Base-by-base conservation (phyloP, 2,888 invertebrate genomes). In the Drosophila rubida region DNA sequence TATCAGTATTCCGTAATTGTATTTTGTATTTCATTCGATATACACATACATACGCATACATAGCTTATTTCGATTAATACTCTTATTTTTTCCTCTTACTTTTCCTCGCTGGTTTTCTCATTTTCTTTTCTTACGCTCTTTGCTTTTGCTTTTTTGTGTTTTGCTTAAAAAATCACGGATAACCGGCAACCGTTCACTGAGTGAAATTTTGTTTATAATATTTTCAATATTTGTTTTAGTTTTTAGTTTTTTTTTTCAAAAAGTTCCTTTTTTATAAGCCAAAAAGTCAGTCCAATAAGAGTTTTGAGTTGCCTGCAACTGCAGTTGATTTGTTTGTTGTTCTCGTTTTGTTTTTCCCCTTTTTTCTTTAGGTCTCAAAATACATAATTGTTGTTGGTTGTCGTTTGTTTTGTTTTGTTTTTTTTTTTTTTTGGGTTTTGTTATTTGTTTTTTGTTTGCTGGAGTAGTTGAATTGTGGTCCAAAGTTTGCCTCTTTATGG, bases 221-320 rank as follows among this genome's bases (percentile, higher is more conserved):
- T 89, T 89, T 86, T 76, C 50, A 87, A 89, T 88, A 88, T 87
- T 84, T 70, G 30, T 75, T 68, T 60, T 63, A 59, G 58, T 59
- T 50, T 46, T 46, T 74, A 46, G 60, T 61, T 48, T 35, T 50
- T 59, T 81, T 81, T 82, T 82, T 65, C 62, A 84, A 83, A 89
- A 89, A 82, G 63, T 84, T 75, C 58, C 63, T 71, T 88, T 87
- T 87, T 75, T 77, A 60, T 88, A 88, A 88, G 88, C 88, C 89
- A 88, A 86, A 84, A 86, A 85, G 87, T 86, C 85, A 86, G 85
- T 86, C 85, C 85, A 86, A 86, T 86, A 89, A 89, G 83, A 78
- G 75, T 89, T 86, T 87, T 80, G 86, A 86, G 88, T 89, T 90
- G 87, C 81, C 90, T 85, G 80, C 89, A 89, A 90, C 87, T 90